Evolutionary conservation across 2,113 vertebrate species (phyloP).

Genomic region (Apodemus speciosus): DNA sequence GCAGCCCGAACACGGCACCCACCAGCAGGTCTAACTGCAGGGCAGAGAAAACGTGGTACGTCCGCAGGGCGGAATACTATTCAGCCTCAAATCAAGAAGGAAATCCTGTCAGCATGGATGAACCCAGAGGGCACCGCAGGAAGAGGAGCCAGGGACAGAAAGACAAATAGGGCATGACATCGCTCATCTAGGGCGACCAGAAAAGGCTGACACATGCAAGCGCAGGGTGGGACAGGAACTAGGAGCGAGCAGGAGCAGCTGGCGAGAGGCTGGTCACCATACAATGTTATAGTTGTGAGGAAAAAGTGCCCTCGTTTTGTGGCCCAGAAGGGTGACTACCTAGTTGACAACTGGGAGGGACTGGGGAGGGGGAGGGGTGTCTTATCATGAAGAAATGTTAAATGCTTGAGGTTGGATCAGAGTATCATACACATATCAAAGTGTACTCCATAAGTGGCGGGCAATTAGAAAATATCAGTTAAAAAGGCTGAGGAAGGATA

Average conservation of each 20-base stretch:
- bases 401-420: not conserved
- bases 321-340: not conserved
- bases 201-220: not conserved
- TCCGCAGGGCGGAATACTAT: not conserved
- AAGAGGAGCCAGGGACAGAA: not conserved
- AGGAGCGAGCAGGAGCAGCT: not conserved
- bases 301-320: too few species aligned
- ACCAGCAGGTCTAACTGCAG: not conserved
- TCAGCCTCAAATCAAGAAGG: not conserved
- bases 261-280: rapidly evolving
- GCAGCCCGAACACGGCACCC: not conserved
- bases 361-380: rapidly evolving
- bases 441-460: not conserved
- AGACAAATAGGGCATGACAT: not conserved
- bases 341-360: not conserved
- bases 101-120: not conserved
- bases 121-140: not conserved
- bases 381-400: not conserved
- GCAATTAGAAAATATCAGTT: not conserved
- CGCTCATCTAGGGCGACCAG: not conserved
- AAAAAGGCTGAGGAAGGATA: not conserved
- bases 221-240: not conserved
- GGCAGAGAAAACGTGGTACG: not conserved
- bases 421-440: not conserved
- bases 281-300: not conserved